A percentile compares a stretch with the other conserved stretches of the same genome.
phyloP scores from a whole-genome alignment of 1,140 invertebrate genomes.

The Pseudomyrmex flavicornis region DNA sequence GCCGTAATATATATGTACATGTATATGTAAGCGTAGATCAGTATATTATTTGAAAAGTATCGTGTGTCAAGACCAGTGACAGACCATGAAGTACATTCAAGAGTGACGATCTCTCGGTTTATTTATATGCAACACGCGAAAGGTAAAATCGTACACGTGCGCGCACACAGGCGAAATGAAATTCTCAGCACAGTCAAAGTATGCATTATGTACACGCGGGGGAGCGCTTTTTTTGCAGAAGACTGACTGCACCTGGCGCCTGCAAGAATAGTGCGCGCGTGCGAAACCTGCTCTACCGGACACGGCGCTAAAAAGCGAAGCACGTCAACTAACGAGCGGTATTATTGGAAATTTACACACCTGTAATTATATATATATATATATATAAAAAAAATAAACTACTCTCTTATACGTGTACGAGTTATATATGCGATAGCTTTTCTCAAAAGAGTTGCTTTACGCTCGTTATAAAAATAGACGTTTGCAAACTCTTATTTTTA shows the following conservation, averaged over 20 bases:
- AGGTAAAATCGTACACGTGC: slow-evolving; percentile 24
- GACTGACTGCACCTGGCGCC: slow-evolving; percentile 49
- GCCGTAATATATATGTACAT: not conserved
- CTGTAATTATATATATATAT: not conserved
- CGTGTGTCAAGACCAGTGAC: not conserved
- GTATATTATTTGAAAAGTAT: slow-evolving; percentile 14
- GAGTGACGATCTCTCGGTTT: not conserved
- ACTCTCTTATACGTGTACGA: not conserved
- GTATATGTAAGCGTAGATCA: not conserved
- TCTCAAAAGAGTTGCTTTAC: not conserved
- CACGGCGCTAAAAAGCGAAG: slow-evolving; percentile 51
- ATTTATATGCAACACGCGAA: slow-evolving; percentile 37
- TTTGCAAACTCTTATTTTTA: not conserved
- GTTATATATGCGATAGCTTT: not conserved
- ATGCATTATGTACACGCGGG: slow-evolving; percentile 59
- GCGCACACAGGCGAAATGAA: slow-evolving; percentile 38
- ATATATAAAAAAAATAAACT: too few species aligned
- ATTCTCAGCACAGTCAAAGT: slow-evolving; percentile 46
- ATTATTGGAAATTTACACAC: not conserved
- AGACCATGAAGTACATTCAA: not conserved
- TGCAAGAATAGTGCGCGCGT: slow-evolving; percentile 32
- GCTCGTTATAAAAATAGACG: not conserved
- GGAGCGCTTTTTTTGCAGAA: slow-evolving; percentile 47
- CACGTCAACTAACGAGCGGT: slow-evolving; percentile 9
- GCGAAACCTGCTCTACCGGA: slow-evolving; percentile 1